Evolutionary conservation across 1,140 invertebrate species (phyloP).

Genomic region (Drosophila teissieri): DNA sequence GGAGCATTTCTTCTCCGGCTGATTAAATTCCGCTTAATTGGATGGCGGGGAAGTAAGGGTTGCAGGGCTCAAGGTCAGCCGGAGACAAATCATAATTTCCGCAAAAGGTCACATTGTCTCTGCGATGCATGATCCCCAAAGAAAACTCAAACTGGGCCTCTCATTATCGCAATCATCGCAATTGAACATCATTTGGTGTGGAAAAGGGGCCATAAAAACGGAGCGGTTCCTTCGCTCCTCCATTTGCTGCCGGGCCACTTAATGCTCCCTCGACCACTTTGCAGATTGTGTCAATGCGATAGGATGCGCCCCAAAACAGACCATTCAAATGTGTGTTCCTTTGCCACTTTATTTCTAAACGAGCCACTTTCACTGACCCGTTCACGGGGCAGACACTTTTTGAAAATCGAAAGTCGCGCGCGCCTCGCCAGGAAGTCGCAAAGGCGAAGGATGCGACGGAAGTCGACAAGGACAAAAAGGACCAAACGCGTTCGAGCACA

Average conservation of each 20-base stretch:
- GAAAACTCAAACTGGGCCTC: slow-evolving; percentile 47
- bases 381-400: slow-evolving; percentile 50
- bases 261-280: slow-evolving; percentile 71
- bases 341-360: slow-evolving; percentile 13
- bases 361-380: slow-evolving; percentile 12
- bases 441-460: not conserved
- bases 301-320: slow-evolving; percentile 34
- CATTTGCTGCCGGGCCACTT: slow-evolving; percentile 56
- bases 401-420: slow-evolving; percentile 48
- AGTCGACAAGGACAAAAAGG: slow-evolving; percentile 21
- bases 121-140: slow-evolving; percentile 47
- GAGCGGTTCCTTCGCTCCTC: slow-evolving; percentile 31
- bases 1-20: slow-evolving; percentile 39
- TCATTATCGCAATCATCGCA: slow-evolving; percentile 81
- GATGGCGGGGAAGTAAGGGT: not conserved
- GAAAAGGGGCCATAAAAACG: slow-evolving; percentile 69
- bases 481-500: slow-evolving; percentile 62
- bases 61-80: slow-evolving; percentile 18
- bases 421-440: slow-evolving; percentile 4
- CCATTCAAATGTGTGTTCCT: slow-evolving; percentile 58
- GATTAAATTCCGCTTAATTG: slow-evolving; percentile 65
- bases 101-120: slow-evolving; percentile 64
- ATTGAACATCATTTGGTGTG: slow-evolving; percentile 76
- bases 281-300: slow-evolving; percentile 73
- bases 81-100: slow-evolving; percentile 75